These are phyloP conservation scores for Peromyscus aztecus DNA, from an alignment of 2,797 vertebrate species.

Conservation along the genomic window DNA sequence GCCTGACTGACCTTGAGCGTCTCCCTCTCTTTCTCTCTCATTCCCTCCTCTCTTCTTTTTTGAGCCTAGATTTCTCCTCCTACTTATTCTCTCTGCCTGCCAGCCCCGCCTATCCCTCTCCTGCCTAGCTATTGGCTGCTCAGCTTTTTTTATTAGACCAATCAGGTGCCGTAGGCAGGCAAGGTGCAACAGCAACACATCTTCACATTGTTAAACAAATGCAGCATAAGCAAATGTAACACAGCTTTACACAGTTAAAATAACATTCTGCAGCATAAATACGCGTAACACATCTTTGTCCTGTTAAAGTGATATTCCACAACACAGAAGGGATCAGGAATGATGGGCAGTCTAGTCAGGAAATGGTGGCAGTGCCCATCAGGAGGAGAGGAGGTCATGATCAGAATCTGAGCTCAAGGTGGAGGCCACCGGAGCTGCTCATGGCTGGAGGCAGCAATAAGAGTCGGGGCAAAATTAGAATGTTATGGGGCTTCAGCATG, in stretches of 20 bases:
- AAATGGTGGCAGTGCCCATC: background rate
- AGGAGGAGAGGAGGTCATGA: background rate
- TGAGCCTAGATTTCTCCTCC: background rate
- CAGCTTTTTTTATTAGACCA: background rate
- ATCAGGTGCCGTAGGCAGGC: background rate
- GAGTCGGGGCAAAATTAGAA: no score
- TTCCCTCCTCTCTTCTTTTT: background rate
- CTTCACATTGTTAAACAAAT: background rate
- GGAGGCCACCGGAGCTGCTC: background rate
- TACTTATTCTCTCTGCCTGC: background rate
- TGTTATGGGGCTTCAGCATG: background rate
- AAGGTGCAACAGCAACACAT: background rate
- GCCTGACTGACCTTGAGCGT: background rate
- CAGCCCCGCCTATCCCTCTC: background rate
- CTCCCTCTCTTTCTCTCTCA: background rate
- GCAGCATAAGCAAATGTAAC: background rate
- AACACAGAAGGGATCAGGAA: background rate
- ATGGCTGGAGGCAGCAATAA: no score
- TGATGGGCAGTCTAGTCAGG: background rate
- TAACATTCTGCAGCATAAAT: background rate
- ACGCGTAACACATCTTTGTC: background rate
- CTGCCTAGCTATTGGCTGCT: background rate
- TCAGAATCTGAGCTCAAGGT: background rate
- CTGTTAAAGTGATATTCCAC: background rate
- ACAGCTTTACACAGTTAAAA: background rate